Evolutionary conservation across 2,888 invertebrate genomes (phyloP).

Genomic region (Plagodis pulveraria): DNA sequence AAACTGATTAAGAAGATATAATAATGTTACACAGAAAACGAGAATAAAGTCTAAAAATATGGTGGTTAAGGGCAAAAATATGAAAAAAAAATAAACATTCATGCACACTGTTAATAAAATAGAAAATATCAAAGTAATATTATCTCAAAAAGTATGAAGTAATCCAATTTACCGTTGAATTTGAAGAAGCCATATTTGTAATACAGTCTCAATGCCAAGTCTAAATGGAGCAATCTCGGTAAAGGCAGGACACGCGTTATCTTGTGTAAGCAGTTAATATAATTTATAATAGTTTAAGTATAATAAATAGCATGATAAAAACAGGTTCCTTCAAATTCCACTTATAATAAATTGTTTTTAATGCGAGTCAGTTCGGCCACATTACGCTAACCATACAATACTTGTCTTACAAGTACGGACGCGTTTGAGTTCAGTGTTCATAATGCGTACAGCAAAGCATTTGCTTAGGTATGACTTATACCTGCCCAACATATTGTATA

Average conservation of each 20-base stretch:
- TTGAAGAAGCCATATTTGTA: conserved; percentile 54
- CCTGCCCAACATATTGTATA: not conserved
- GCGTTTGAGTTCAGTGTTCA: conserved; percentile 16
- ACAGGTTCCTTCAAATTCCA: conserved; percentile 26
- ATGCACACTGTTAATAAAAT: conserved; percentile 57
- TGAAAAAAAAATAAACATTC: conserved; percentile 61
- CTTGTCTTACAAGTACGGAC: conserved; percentile 11
- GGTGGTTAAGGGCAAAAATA: conserved; percentile 70
- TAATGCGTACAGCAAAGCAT: conserved; percentile 23
- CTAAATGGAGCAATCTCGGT: conserved; percentile 17
- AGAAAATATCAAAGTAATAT: conserved; percentile 41
- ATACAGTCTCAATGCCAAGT: conserved; percentile 34
- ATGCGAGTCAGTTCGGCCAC: conserved; percentile 10
- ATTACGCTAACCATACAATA: conserved; percentile 12
- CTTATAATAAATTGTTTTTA: not conserved
- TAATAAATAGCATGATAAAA: not conserved
- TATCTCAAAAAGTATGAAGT: conserved; percentile 33
- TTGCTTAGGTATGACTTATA: conserved; percentile 13
- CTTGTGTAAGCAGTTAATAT: not conserved
- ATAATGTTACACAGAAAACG: conserved; percentile 26
- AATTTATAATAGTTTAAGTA: too few relatives aligned
- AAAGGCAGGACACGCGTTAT: not conserved
- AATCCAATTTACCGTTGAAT: conserved; percentile 54
- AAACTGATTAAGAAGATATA: conserved; percentile 26
- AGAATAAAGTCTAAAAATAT: conserved; percentile 49